phyloP scores from a whole-genome alignment of 2,888 invertebrate genomes.

The Flexamia atlantica region DNA sequence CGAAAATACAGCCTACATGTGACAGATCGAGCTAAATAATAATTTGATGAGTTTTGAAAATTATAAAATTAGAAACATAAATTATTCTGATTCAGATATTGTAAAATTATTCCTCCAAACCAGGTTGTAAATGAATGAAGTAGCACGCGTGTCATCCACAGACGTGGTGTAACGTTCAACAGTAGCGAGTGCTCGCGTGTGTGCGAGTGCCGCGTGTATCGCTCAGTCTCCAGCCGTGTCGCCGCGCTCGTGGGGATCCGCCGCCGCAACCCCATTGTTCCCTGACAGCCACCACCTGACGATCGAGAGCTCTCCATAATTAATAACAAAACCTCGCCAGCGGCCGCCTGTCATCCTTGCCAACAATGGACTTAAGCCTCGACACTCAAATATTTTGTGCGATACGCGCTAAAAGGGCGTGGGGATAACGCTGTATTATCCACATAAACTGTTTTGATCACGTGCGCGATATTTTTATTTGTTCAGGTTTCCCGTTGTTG shows the following conservation, averaged over 20 bases:
- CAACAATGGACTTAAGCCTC: conserved; percentile 31
- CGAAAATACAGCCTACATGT: too few relatives aligned
- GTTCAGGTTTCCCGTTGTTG: conserved; percentile 20
- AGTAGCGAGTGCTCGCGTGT: not conserved
- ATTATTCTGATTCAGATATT: too few relatives aligned
- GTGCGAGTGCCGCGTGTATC: not conserved
- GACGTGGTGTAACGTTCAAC: not conserved
- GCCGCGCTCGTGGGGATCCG: conserved; percentile 1
- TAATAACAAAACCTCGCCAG: conserved; percentile 46
- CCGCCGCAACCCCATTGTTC: conserved; percentile 24
- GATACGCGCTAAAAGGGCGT: conserved; percentile 24
- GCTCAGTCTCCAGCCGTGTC: not conserved
- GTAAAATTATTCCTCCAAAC: too few relatives aligned
- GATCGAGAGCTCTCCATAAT: conserved; percentile 55
- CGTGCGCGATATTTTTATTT: conserved; percentile 40
- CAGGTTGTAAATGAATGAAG: not conserved
- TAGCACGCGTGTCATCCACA: not conserved
- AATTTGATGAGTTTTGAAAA: too few relatives aligned
- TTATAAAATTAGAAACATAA: too few relatives aligned
- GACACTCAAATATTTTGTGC: conserved; percentile 47
- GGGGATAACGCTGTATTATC: conserved; percentile 25
- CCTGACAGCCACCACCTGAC: conserved; percentile 54
- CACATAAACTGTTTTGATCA: conserved; percentile 29
- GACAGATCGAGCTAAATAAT: too few relatives aligned
- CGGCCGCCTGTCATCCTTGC: conserved; percentile 35